Evolutionary conservation across 2,888 invertebrate genomes (phyloP), one percentile per base, ranked within the genome.

Genomic region (Alloscopus bannaensis): DNA sequence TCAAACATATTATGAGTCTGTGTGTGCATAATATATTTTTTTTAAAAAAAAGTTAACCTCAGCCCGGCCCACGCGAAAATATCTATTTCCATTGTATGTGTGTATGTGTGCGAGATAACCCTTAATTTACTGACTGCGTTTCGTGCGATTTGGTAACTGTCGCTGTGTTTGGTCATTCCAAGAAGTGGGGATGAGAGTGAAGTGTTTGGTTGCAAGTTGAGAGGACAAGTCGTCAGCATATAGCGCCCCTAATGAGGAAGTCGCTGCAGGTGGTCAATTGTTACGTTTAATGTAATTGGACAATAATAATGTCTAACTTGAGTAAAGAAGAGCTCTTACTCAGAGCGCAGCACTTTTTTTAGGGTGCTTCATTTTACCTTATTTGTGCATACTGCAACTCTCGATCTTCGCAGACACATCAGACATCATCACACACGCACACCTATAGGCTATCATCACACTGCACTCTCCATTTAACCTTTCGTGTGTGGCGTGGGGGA

Each of bases 271-370:
- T 71, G 78, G 71, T 71, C 71, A 57, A 78, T 71, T 65, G 70
- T 78, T 78, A 65, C 70, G 64, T 69, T 77, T 76, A 68, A 70
- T 77, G 77, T 70, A 70, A 64, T 70, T 69, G 62, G 77, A 64
- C 77, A 68, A 47, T 69, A n/a, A n/a, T n/a, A 69, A 76, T 69
- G 62, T 69, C 40, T 59, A 42, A 50, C 6, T 47, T 13, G 42
- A 8, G 50, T 13, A 50, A 28, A 45, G 26, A 26, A 42, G 66
- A 22, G 31, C 45, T n/a, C 40, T n/a, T 22, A 3, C n/a, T n/a
- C n/a, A n/a, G n/a, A n/a, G n/a, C n/a, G n/a, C n/a, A 36, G 60
- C 13, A n/a, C 26, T 59, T 52, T 52, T 16, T 45, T n/a, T 24
- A 40, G 40, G 60, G 36, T 36, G 22, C 59, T 65, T 66, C 52